Percentiles rank a stretch among this genome's conserved stretches.
Conservation (phyloP, 2,113 vertebrate species). For the Trematocara macrostoma region DNA sequence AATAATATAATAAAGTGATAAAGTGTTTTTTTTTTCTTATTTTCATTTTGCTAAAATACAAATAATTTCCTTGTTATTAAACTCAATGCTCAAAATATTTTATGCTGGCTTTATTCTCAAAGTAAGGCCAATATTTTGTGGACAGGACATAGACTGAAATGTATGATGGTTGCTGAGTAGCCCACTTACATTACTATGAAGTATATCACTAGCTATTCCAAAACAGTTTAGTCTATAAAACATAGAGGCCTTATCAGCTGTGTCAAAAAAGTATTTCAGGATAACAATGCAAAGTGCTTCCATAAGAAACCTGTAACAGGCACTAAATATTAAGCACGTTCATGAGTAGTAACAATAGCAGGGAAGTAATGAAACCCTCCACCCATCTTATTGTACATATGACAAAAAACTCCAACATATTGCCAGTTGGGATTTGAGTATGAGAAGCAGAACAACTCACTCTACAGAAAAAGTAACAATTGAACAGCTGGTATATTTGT, state of each 20-base stretch:
- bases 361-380: background rate
- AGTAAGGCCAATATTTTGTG: background rate
- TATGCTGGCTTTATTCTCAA: background rate
- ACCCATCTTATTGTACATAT: background rate
- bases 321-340: background rate
- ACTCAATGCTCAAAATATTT: background rate
- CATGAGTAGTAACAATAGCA: background rate
- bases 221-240: background rate
- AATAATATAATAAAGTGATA: background rate
- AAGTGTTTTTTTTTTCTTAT: background rate
- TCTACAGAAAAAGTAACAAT: background rate
- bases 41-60: background rate
- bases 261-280: background rate
- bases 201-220: background rate
- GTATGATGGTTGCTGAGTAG: background rate
- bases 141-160: background rate
- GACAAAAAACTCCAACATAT: background rate
- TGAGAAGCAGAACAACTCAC: background rate
- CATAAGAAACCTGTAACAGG: background rate
- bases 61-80: background rate
- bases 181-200: background rate
- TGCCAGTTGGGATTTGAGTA: background rate
- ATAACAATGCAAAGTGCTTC: background rate
- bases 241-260: background rate
- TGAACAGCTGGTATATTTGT: background rate